A percentile compares a stretch with the other conserved stretches of the same genome.
phyloP scores from a whole-genome alignment of 2,113 vertebrate genomes.

The Emydocephalus ijimae region DNA sequence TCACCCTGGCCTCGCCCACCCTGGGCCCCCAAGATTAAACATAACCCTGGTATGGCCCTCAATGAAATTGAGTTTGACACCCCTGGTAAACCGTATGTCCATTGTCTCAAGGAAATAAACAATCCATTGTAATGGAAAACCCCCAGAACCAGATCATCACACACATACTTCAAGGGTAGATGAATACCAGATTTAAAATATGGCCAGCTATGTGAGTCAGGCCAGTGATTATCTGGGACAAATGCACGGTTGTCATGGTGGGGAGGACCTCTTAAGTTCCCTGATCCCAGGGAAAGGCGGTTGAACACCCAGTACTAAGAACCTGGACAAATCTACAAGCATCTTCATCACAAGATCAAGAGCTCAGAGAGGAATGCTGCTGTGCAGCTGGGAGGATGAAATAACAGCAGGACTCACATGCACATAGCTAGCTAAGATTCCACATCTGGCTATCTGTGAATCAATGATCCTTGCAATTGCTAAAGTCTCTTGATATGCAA shows the following conservation, averaged over 20 bases:
- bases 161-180: neutral
- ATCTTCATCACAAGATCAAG: neutral
- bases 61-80: too few relatives aligned
- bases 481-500: neutral
- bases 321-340: neutral
- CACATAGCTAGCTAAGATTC: neutral
- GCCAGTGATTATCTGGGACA: neutral
- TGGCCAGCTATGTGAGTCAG: neutral
- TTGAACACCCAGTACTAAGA: neutral
- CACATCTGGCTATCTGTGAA: neutral
- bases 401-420: neutral
- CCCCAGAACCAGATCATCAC: neutral
- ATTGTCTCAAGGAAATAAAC: neutral
- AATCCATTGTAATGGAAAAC: neutral
- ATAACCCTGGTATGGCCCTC: too few relatives aligned
- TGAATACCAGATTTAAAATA: neutral
- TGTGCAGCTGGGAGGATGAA: neutral
- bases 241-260: neutral
- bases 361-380: neutral
- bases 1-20: too few relatives aligned
- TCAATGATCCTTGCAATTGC: neutral
- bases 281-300: neutral
- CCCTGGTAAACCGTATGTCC: neutral
- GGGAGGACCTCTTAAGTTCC: neutral
- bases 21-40: too few relatives aligned